Conservation (phyloP, 2,888 invertebrate genomes). For the Hemicrepidius hirtus region DNA sequence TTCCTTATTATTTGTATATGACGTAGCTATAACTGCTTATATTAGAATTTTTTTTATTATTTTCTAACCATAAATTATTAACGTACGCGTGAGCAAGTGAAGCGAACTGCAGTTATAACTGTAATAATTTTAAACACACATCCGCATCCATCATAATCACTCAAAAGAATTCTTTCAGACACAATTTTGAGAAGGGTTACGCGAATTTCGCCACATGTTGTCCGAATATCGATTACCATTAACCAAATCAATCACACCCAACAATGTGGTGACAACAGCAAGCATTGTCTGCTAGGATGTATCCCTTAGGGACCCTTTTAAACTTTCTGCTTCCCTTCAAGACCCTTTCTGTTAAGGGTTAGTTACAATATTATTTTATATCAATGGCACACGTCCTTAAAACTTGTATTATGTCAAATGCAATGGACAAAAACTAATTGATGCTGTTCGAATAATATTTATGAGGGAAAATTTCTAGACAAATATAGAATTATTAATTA, state of each 20-base stretch:
- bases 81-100: constrained; percentile 5
- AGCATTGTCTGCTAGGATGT: constrained; percentile 55
- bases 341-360: constrained; percentile 39
- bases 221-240: constrained; percentile 51
- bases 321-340: constrained; percentile 19
- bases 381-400: constrained; percentile 38
- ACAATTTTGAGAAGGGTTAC: constrained; percentile 36
- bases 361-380: constrained; percentile 36
- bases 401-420: constrained; percentile 29
- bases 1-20: constrained; percentile 45
- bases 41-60: constrained; percentile 30
- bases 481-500: background rate
- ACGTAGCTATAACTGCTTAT: constrained; percentile 22
- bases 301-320: constrained; percentile 42
- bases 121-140: background rate
- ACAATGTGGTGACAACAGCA: constrained; percentile 66
- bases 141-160: constrained; percentile 33
- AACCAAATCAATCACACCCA: constrained; percentile 64
- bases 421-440: constrained; percentile 25
- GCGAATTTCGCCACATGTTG: constrained; percentile 43
- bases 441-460: constrained; percentile 6
- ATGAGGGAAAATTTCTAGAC: background rate
- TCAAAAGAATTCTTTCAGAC: constrained; percentile 17
- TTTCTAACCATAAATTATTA: constrained; percentile 18
- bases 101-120: constrained; percentile 1